Evolutionary conservation across 2,113 vertebrate genomes (phyloP).

Genomic region (Progne subis): DNA sequence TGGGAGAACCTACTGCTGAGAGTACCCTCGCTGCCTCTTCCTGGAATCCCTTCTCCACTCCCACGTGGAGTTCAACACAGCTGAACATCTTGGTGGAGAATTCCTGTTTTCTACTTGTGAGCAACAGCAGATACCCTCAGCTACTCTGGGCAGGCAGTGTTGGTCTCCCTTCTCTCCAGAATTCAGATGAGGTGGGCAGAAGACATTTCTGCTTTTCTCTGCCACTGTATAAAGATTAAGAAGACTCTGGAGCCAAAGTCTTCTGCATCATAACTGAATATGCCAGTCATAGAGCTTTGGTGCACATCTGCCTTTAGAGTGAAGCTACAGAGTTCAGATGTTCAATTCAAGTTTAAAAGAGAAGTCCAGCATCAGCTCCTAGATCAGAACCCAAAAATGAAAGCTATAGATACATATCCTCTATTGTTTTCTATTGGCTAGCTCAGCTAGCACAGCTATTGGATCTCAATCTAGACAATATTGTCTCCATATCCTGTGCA

Average conservation of each 20-base stretch:
- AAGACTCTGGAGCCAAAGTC: neutral
- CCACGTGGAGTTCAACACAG: neutral
- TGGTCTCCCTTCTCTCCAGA: neutral
- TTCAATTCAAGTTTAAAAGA: neutral
- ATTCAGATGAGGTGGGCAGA: neutral
- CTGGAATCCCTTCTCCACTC: neutral
- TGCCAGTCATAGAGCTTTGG: neutral
- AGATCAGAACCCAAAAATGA: neutral
- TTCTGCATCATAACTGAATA: neutral
- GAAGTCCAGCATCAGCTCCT: neutral
- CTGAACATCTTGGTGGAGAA: neutral
- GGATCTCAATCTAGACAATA: neutral
- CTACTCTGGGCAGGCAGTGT: neutral
- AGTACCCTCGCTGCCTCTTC: neutral
- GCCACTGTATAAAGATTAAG: neutral
- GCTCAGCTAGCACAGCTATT: neutral
- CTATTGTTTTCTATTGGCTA: neutral
- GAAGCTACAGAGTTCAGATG: neutral
- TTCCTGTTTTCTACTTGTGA: neutral
- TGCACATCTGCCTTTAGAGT: neutral
- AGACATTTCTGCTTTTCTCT: neutral
- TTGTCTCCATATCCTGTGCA: neutral
- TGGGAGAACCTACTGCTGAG: neutral
- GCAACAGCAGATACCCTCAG: neutral
- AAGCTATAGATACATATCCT: neutral